Conservation (phyloP, 2,888 invertebrate species). For the Calliphora vomitoria region DNA sequence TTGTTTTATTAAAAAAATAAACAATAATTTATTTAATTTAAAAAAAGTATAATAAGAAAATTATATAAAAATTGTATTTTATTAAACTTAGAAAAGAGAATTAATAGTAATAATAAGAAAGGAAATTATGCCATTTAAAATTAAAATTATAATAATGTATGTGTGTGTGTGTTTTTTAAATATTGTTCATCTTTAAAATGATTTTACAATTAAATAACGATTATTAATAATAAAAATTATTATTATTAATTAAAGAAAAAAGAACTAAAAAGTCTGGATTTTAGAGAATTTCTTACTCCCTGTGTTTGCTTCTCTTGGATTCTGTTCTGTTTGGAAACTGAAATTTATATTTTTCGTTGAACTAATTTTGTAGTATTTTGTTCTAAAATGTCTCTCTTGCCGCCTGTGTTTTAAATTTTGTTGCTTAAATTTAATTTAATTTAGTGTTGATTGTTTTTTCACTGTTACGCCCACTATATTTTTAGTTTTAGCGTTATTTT, state of each 20-base stretch:
- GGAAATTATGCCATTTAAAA: constrained; percentile 70
- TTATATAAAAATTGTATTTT: constrained; percentile 53
- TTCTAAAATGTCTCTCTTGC: constrained; percentile 40
- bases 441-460: constrained; percentile 72
- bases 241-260: constrained; percentile 40
- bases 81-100: constrained; percentile 65
- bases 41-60: constrained; percentile 38
- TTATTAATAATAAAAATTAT: constrained; percentile 61
- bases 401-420: not conserved
- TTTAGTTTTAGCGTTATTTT: constrained; percentile 42
- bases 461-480: constrained; percentile 41
- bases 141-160: constrained; percentile 14
- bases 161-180: constrained; percentile 38
- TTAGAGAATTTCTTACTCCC: constrained; percentile 36
- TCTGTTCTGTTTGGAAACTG: constrained; percentile 34
- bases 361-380: constrained; percentile 24
- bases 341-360: constrained; percentile 55
- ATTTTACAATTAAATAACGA: constrained; percentile 73
- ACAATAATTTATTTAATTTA: constrained; percentile 54
- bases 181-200: constrained; percentile 65
- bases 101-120: constrained; percentile 56
- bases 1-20: constrained; percentile 37
- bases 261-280: constrained; percentile 31
- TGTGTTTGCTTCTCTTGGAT: constrained; percentile 39
- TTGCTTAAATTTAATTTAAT: constrained; percentile 44